Evolutionary conservation across 1,140 invertebrate species (phyloP), one percentile per base, ranked within the genome.

Genomic region (Leguminivora glycinivorella): DNA sequence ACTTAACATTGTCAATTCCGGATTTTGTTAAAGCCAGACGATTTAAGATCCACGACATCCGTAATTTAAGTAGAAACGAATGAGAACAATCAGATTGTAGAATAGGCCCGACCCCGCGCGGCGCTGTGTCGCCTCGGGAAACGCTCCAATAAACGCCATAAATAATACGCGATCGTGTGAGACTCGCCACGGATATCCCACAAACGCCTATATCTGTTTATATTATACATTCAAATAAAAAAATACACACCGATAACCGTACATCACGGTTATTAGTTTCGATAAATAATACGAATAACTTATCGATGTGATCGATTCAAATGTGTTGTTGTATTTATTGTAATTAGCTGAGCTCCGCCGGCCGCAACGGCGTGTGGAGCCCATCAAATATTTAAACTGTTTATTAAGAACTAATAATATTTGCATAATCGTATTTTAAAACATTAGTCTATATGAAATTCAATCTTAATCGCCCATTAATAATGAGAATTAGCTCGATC

Each of bases 361-460:
- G 67, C 40, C 67, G 29, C 70, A 72, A 72, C 83, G 34, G 79
- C 81, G 81, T 82, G 83, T 80, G 77, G 77, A 75, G 78, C 71
- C 79, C 82, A 85, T 87, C 83, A 85, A 83, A 85, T 85, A 74
- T 78, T 83, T 83, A 84, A 88, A 88, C 84, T 84, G 83, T 88
- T 87, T 90, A 87, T 85, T 88, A 89, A 82, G 80, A 87, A 88
- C 82, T 83, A 83, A 88, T 89, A 80, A 83, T 89, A 90, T 90
- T 90, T 90, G 85, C 84, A 90, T 90, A 90, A 90, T 88, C 79
- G 77, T 82, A 80, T 88, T 83, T 81, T 79, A 79, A 82, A 82
- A 80, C 76, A 78, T 86, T 74, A 79, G 74, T 78, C 76, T 75
- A 80, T 76, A 87, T 82, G 85, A 87, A 87, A 90, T 85, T 86